Percentiles rank a stretch among this genome's conserved stretches.
These are phyloP conservation scores for Drosophila mayri DNA, from an alignment of 1,140 invertebrate genomes.

Conservation along the genomic window DNA sequence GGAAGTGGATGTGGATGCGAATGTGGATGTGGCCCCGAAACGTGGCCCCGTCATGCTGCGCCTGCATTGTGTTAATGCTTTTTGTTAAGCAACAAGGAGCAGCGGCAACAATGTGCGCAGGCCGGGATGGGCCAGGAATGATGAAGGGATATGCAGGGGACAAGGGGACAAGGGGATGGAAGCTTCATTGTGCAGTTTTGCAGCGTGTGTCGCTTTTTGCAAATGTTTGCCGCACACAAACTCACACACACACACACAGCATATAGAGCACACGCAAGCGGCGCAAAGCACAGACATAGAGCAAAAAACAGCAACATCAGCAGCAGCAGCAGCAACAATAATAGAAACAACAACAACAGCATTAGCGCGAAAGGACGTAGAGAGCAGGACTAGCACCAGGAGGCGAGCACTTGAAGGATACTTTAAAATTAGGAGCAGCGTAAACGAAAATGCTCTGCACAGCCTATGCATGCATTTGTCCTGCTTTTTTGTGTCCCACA, in stretches of 20 bases:
- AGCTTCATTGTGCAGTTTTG: slow-evolving; percentile 77
- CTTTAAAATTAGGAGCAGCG: slow-evolving; percentile 73
- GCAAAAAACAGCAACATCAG: slow-evolving; percentile 54
- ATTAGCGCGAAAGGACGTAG: slow-evolving; percentile 1
- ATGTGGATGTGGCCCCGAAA: slow-evolving; percentile 55
- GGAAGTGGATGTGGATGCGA: slow-evolving; percentile 20
- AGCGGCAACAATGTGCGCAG: slow-evolving; percentile 33
- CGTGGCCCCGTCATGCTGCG: slow-evolving; percentile 76
- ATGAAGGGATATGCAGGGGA: no score
- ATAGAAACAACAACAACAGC: slow-evolving; percentile 34
- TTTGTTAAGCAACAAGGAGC: slow-evolving; percentile 77
- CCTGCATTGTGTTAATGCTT: slow-evolving; percentile 83
- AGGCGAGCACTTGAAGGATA: slow-evolving; percentile 61
- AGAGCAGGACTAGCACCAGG: background rate
- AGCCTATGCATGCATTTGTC: slow-evolving; percentile 63
- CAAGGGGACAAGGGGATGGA: slow-evolving; percentile 9
- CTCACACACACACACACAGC: slow-evolving; percentile 29
- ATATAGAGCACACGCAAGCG: slow-evolving; percentile 29
- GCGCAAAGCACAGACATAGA: slow-evolving; percentile 26
- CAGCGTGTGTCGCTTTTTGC: slow-evolving; percentile 81
- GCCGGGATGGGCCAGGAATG: slow-evolving; percentile 11
- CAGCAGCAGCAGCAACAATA: slow-evolving; percentile 42
- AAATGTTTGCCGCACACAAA: slow-evolving; percentile 75
- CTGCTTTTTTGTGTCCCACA: slow-evolving; percentile 32
- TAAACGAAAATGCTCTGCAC: slow-evolving; percentile 67